phyloP scores from a whole-genome alignment of 2,113 vertebrate species.

The Phasianus colchicus region DNA sequence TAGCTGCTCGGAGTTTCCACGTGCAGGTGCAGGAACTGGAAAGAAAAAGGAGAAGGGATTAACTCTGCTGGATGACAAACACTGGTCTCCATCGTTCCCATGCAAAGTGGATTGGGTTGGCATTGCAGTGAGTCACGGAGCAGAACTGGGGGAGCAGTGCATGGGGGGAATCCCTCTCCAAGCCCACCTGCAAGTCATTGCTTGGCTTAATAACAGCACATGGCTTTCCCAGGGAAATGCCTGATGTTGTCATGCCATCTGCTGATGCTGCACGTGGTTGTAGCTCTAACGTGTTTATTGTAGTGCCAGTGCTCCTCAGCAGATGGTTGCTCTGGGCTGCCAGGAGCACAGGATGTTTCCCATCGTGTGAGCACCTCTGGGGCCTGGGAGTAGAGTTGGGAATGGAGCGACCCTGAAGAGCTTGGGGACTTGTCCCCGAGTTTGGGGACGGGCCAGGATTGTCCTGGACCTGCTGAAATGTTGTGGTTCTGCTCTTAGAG shows the following conservation, averaged over 20 bases:
- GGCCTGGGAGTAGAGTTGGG: not conserved
- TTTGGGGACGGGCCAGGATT: slow-evolving; percentile 49
- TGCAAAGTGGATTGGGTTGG: rapidly evolving
- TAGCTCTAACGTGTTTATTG: not conserved
- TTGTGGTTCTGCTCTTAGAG: not conserved
- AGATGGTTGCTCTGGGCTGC: slow-evolving; percentile 24
- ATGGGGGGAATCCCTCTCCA: rapidly evolving
- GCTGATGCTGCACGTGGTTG: not conserved
- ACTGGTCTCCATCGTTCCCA: rapidly evolving
- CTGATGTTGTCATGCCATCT: not conserved
- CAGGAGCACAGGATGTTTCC: slow-evolving; percentile 46
- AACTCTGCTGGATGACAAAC: not conserved
- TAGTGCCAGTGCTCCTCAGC: slow-evolving; percentile 7
- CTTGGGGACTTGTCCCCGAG: not conserved
- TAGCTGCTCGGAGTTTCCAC: not conserved
- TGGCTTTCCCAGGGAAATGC: rapidly evolving
- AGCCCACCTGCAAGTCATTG: not conserved
- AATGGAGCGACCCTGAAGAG: not conserved
- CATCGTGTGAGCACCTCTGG: slow-evolving; percentile 44
- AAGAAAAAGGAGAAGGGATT: slow-evolving; percentile 20
- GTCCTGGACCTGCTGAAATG: not conserved
- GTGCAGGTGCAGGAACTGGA: not conserved
- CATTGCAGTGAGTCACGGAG: rapidly evolving
- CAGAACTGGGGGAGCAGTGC: not conserved
- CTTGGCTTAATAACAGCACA: not conserved